These are phyloP conservation scores for Hemibagrus guttatus DNA, from an alignment of 2,797 vertebrate genomes.

Conservation along the genomic window DNA sequence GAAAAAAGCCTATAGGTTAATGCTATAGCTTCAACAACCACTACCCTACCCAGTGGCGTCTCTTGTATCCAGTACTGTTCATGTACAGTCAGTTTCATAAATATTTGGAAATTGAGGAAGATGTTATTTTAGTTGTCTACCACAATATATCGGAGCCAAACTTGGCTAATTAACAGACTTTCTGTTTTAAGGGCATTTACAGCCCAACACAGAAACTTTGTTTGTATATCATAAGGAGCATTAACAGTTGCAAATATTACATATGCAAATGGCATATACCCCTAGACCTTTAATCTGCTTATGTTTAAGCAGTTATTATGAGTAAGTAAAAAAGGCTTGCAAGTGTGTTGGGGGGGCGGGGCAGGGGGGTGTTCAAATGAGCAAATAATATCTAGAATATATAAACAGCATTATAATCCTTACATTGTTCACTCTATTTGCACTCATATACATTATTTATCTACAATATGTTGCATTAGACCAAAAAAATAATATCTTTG, in stretches of 20 bases:
- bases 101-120: neutral
- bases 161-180: neutral
- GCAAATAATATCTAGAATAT: neutral
- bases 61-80: conserved; percentile 31
- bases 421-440: neutral
- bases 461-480: neutral
- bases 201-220: too few species aligned
- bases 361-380: neutral
- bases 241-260: neutral
- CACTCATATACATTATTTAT: neutral
- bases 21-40: conserved; percentile 26
- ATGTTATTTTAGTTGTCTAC: neutral
- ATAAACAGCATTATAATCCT: neutral
- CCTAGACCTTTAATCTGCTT: neutral
- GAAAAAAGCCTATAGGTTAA: neutral
- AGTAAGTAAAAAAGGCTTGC: too few species aligned
- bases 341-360: too few species aligned
- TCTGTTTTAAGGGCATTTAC: neutral
- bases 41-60: neutral
- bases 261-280: neutral
- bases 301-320: neutral
- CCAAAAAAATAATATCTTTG: neutral
- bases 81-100: conserved; percentile 3
- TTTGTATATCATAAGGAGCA: neutral
- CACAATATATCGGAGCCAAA: neutral